These are phyloP conservation scores for Rhinogobio ventralis DNA, from an alignment of 2,797 vertebrate genomes.

Conservation along the genomic window DNA sequence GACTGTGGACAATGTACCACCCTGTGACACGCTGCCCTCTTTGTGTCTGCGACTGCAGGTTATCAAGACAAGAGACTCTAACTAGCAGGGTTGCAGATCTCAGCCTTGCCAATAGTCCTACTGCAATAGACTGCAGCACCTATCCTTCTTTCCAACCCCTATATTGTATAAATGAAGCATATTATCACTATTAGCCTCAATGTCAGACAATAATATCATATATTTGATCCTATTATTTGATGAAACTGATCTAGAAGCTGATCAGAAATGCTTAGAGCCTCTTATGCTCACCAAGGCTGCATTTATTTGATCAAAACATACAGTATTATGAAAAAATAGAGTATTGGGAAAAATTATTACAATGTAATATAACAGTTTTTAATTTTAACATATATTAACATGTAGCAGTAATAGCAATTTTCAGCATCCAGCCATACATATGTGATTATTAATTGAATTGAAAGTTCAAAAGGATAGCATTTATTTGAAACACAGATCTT, in stretches of 20 bases:
- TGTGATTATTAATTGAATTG: background rate
- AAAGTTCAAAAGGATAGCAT: background rate
- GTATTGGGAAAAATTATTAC: background rate
- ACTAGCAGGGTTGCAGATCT: constrained; percentile 10
- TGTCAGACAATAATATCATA: background rate
- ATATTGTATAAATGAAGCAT: background rate
- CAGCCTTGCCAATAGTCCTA: background rate
- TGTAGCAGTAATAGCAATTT: background rate
- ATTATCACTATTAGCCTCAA: background rate
- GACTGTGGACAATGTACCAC: constrained; percentile 20
- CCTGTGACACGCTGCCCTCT: constrained; percentile 12
- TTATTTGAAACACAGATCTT: background rate
- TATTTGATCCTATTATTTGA: background rate
- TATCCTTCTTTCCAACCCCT: background rate
- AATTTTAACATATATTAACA: background rate
- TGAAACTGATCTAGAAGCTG: background rate
- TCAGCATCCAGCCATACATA: background rate
- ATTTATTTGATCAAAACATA: background rate
- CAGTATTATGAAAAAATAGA: background rate
- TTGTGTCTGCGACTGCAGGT: background rate
- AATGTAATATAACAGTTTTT: background rate
- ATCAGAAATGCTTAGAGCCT: background rate
- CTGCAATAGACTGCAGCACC: no score
- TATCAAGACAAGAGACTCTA: constrained; percentile 16
- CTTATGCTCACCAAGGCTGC: background rate